These are phyloP conservation scores for Gastrophysa polygoni DNA, from an alignment of 2,888 invertebrate species.

Conservation along the genomic window DNA sequence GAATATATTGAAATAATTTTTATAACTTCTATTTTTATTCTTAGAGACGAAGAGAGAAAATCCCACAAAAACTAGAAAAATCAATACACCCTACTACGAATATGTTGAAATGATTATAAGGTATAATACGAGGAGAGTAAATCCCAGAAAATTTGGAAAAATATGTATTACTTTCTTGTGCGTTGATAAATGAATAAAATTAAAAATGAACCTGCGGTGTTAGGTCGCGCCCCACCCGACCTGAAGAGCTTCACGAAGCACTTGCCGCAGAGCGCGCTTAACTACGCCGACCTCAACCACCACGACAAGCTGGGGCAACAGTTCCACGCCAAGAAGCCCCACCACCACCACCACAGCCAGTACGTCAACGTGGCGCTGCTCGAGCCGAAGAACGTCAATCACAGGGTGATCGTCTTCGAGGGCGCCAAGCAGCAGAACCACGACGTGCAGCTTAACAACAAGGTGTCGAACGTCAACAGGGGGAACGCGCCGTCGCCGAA, in stretches of 20 bases:
- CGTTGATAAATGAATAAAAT: no score
- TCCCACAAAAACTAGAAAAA: no score
- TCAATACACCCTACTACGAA: no score
- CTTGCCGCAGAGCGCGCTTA: slow-evolving; percentile 60
- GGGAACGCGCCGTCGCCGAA: slow-evolving; percentile 61
- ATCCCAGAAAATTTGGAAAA: no score
- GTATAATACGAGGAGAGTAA: no score
- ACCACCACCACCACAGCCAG: slow-evolving; percentile 43
- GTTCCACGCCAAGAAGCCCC: slow-evolving; percentile 50
- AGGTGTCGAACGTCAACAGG: slow-evolving; percentile 51
- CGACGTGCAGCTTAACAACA: slow-evolving; percentile 55
- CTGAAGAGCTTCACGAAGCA: slow-evolving; percentile 68
- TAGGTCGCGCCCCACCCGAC: slow-evolving; percentile 64
- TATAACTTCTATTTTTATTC: no score
- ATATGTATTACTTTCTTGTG: no score
- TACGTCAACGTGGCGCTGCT: slow-evolving; percentile 57
- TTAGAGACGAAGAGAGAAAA: no score
- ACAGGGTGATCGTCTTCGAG: slow-evolving; percentile 55
- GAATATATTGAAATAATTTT: no score
- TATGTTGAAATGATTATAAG: no score
- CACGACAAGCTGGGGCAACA: slow-evolving; percentile 54
- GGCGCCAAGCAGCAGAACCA: slow-evolving; percentile 55
- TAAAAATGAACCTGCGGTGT: no score
- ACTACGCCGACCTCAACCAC: slow-evolving; percentile 56
- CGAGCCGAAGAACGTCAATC: slow-evolving; percentile 57